These are phyloP conservation scores for Helicolenus hilgendorfi DNA, from an alignment of 2,797 vertebrate species.

Conservation along the genomic window DNA sequence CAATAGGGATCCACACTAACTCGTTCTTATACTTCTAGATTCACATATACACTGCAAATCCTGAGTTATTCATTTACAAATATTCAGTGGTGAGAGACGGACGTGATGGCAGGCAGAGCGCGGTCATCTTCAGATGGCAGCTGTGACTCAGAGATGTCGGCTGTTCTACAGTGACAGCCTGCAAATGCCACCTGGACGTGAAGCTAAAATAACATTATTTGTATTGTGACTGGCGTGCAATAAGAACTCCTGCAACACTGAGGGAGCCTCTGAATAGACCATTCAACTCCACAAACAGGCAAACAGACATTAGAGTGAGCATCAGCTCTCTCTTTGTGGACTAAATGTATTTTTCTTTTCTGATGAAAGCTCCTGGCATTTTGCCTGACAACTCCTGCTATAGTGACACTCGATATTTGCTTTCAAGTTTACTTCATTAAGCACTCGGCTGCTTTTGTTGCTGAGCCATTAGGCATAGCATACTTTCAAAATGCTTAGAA, in stretches of 20 bases:
- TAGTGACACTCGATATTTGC: conserved; percentile 70
- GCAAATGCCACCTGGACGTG: conserved; percentile 71
- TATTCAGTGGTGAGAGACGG: conserved; percentile 52
- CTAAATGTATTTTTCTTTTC: conserved; percentile 64
- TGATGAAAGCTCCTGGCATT: conserved; percentile 48
- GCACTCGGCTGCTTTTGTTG: conserved; percentile 71
- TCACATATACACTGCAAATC: neutral
- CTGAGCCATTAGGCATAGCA: conserved; percentile 59
- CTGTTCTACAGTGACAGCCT: conserved; percentile 60
- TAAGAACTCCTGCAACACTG: conserved; percentile 15
- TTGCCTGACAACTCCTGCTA: conserved; percentile 42
- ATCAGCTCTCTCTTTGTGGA: conserved; percentile 22
- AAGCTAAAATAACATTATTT: conserved; percentile 71
- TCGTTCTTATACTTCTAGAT: conserved; percentile 7
- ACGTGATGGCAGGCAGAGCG: conserved; percentile 41
- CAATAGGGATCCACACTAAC: neutral
- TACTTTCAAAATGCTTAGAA: conserved; percentile 48
- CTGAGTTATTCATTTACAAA: conserved; percentile 42
- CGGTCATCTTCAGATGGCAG: conserved; percentile 63
- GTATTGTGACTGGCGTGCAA: conserved; percentile 33
- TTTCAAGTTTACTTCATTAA: conserved; percentile 66
- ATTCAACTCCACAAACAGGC: conserved; percentile 42
- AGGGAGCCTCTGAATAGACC: conserved; percentile 52
- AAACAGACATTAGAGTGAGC: conserved; percentile 47
- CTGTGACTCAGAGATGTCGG: conserved; percentile 73